phyloP scores from a whole-genome alignment of 2,888 invertebrate genomes.

The Diabrotica balteata region DNA sequence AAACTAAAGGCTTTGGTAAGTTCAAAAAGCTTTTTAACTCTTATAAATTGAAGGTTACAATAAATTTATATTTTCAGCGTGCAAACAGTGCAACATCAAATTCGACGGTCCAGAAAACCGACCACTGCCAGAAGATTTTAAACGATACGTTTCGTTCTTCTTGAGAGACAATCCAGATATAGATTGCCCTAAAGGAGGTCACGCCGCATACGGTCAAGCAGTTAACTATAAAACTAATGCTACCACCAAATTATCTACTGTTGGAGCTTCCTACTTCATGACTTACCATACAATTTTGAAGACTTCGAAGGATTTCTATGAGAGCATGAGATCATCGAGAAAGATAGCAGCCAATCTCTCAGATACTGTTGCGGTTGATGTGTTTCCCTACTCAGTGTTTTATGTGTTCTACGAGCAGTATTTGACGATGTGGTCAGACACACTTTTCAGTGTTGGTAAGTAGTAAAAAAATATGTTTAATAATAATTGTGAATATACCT shows the following conservation, averaged over 20 bases:
- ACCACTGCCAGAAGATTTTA: constrained; percentile 70
- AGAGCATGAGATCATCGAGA: constrained; percentile 85
- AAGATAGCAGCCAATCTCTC: constrained; percentile 72
- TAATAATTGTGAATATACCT: no score
- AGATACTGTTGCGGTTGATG: constrained; percentile 72
- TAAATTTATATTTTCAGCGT: constrained; percentile 2
- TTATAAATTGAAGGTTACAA: no score
- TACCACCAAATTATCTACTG: constrained; percentile 58
- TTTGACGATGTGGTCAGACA: constrained; percentile 92
- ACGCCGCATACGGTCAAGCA: constrained; percentile 81
- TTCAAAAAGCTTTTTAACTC: neutral
- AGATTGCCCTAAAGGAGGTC: constrained; percentile 82
- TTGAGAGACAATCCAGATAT: constrained; percentile 80
- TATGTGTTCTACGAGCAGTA: constrained; percentile 99
- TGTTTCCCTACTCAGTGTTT: constrained; percentile 92
- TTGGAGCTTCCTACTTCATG: constrained; percentile 90
- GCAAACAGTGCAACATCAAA: constrained; percentile 53
- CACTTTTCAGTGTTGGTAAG: constrained; percentile 79
- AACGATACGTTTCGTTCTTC: constrained; percentile 80
- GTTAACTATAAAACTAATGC: constrained; percentile 67
- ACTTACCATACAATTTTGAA: constrained; percentile 93
- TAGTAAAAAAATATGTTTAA: neutral
- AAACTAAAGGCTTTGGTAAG: constrained; percentile 51
- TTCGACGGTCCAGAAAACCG: constrained; percentile 64
- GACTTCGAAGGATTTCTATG: constrained; percentile 88